These are phyloP conservation scores for Papilio glaucus DNA, from an alignment of 1,140 invertebrate species.

Conservation along the genomic window DNA sequence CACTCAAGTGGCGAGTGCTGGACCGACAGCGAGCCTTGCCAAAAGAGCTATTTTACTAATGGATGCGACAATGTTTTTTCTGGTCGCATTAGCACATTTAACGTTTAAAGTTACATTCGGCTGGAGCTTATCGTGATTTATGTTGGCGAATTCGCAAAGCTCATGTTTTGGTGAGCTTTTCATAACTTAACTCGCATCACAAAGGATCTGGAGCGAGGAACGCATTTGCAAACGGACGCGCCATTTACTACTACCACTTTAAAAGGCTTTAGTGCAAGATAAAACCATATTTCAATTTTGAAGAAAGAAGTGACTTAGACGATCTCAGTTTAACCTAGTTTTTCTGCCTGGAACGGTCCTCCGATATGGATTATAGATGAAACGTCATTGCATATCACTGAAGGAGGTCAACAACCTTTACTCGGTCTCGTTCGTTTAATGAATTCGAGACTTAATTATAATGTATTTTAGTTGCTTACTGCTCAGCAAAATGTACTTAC, in stretches of 20 bases:
- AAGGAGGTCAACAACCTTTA: background rate
- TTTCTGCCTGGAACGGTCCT: background rate
- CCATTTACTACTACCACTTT: constrained; percentile 23
- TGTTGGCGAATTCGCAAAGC: constrained; percentile 16
- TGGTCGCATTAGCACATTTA: constrained; percentile 31
- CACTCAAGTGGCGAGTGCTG: background rate
- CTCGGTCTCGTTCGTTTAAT: background rate
- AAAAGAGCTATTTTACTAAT: constrained; percentile 34
- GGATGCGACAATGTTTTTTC: constrained; percentile 29
- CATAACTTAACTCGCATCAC: constrained; percentile 23
- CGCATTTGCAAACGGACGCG: constrained; percentile 23
- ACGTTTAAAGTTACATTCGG: constrained; percentile 34
- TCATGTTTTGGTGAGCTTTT: constrained; percentile 33
- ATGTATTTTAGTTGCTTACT: background rate
- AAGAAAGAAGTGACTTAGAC: background rate
- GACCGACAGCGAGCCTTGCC: constrained; percentile 20
- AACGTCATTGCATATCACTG: background rate
- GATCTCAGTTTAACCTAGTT: constrained; percentile 1
- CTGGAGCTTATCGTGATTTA: constrained; percentile 31
- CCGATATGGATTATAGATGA: constrained; percentile 18
- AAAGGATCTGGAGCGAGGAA: constrained; percentile 22
- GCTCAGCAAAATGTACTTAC: background rate
- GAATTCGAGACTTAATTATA: background rate
- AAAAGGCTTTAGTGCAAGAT: constrained; percentile 5
- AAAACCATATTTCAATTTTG: constrained; percentile 16